phyloP scores from a whole-genome alignment of 2,113 vertebrate genomes.

The Prunella himalayana region DNA sequence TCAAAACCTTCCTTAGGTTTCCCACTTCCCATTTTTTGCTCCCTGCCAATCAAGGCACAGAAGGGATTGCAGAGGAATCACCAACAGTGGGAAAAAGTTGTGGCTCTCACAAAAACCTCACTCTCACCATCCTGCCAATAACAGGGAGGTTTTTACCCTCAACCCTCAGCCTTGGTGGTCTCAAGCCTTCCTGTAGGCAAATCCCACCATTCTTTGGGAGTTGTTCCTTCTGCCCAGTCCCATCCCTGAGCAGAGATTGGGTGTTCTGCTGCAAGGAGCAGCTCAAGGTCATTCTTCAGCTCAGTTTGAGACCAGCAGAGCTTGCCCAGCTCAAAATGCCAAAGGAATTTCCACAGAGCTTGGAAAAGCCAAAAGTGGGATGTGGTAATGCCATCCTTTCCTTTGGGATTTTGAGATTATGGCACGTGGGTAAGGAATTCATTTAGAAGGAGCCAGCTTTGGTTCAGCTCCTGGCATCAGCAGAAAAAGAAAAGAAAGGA shows the following conservation, averaged over 20 bases:
- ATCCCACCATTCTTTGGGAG: no score
- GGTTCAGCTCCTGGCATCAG: not conserved
- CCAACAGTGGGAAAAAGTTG: not conserved
- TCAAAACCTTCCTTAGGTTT: not conserved
- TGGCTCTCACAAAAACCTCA: no score
- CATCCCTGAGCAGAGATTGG: not conserved
- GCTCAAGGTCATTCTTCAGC: not conserved
- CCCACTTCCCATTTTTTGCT: not conserved
- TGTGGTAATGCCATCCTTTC: not conserved
- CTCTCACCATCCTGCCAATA: not conserved
- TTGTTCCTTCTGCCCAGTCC: not conserved
- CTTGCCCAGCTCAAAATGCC: not conserved
- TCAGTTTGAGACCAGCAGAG: not conserved
- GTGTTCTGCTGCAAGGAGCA: not conserved
- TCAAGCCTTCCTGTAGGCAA: not conserved
- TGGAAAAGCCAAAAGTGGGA: not conserved
- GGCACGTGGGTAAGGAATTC: not conserved
- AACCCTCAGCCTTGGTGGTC: not conserved
- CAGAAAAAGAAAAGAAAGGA: not conserved
- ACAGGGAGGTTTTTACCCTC: not conserved
- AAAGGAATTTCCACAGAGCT: not conserved
- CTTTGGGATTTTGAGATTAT: not conserved
- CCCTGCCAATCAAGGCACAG: not conserved
- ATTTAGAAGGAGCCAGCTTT: not conserved
- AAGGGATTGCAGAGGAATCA: not conserved